Base-by-base conservation (phyloP, 1,140 invertebrate genomes). In the Bursaphelenchus mucronatus region DNA sequence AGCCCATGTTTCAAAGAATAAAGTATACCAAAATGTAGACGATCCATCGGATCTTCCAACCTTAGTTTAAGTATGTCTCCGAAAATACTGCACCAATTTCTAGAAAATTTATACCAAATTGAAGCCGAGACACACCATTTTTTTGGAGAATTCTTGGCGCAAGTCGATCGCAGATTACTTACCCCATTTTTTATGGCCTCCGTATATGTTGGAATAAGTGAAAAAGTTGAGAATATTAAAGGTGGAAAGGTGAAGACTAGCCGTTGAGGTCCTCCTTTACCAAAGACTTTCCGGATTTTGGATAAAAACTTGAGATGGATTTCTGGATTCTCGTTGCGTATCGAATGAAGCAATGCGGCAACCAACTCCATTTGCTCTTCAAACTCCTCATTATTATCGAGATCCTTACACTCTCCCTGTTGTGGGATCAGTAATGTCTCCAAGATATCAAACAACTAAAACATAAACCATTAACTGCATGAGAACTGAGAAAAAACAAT, bases 291-390 rank as follows among this genome's bases (percentile, higher is more conserved):
- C 54, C 91, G 86, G 0, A 92, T 89, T n/a, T 88, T 81, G 66
- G 82, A 83, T 39, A 86, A 65, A 17, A 86, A 82, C 82, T 85
- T 66, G 82, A 94, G 97, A 76, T 98, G 94, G 75, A 94, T 89
- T 81, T 97, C 94, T 0, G 90, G 86, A 70, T 83, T 82, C 45
- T 92, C 89, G 0, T 90, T 89, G 75, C 87, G 87, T 75, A 97
- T 87, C 66, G 94, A 88, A 83, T 97, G 91, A 69, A 97, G 89
- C 61, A 97, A 87, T 78, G 88, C 86, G 66, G 89, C 93, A 61
- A 98, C 86, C 4, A 96, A 83, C 30, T 90, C 89, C 81, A 98
- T 95, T 77, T 98, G 94, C 82, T 98, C 95, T 41, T 90, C 89
- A 83, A 98, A 94, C 82, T 98, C 94, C 83, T 98, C 94, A 0